phyloP scores from a whole-genome alignment of 2,797 vertebrate genomes.

The Oreonectes daqikongensis region DNA sequence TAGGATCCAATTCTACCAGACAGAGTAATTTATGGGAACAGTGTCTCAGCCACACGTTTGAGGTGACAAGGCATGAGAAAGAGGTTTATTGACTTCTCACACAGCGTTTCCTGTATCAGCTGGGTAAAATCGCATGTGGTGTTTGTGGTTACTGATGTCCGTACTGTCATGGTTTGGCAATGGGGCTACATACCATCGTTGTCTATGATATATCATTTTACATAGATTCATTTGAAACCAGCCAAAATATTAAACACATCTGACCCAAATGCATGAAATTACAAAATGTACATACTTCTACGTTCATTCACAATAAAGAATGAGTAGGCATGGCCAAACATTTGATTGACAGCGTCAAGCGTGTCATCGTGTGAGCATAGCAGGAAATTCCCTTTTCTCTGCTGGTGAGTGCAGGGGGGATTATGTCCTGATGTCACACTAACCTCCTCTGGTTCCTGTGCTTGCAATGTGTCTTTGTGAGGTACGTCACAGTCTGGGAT shows the following conservation, averaged over 20 bases:
- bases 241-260: too few relatives aligned
- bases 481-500: conserved; percentile 95
- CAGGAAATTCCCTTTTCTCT: conserved; percentile 1
- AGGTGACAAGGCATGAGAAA: neutral
- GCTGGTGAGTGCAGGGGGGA: neutral
- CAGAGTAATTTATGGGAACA: neutral
- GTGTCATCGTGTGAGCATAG: neutral
- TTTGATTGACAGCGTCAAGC: conserved; percentile 8
- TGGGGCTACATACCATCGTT: neutral
- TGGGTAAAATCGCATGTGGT: conserved; percentile 6
- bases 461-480: conserved; percentile 82
- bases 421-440: conserved; percentile 48
- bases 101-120: neutral
- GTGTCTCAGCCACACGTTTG: neutral
- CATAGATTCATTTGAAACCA: too few relatives aligned
- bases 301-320: too few relatives aligned
- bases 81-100: conserved; percentile 9
- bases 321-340: too few relatives aligned
- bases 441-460: conserved; percentile 93
- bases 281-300: too few relatives aligned
- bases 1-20: neutral
- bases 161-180: neutral
- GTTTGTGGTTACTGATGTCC: neutral
- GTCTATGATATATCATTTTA: neutral
- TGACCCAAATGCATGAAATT: too few relatives aligned